phyloP scores from a whole-genome alignment of 2,113 vertebrate genomes.

The Ptilorrhoa leucosticta region DNA sequence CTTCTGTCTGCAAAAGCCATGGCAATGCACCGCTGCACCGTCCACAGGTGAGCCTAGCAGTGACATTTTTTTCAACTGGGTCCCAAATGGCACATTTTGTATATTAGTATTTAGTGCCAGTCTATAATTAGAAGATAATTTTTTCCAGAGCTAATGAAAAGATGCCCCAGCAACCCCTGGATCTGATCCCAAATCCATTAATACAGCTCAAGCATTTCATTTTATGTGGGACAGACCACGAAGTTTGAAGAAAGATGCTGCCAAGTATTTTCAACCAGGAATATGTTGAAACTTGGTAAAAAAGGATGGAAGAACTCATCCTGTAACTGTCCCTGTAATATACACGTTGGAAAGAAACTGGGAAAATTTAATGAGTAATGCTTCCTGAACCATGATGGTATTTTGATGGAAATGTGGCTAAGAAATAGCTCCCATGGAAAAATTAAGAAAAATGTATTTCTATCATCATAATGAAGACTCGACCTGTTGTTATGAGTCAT shows the following conservation, averaged over 20 bases:
- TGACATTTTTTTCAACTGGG: background rate
- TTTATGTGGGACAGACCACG: conserved; percentile 18
- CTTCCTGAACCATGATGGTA: background rate
- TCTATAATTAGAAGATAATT: conserved; percentile 52
- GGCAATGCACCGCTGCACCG: background rate
- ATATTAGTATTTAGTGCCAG: conserved; percentile 8
- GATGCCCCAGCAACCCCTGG: conserved; percentile 54
- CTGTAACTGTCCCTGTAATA: background rate
- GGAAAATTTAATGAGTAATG: conserved; percentile 31
- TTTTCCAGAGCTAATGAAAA: conserved; percentile 56
- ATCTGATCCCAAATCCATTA: conserved; percentile 33
- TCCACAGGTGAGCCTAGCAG: background rate
- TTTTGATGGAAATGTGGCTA: background rate
- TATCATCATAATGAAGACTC: background rate
- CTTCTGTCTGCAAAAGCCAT: background rate
- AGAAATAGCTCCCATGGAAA: background rate
- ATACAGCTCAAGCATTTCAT: background rate
- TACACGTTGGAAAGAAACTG: background rate
- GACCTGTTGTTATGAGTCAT: background rate
- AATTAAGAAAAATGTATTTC: background rate
- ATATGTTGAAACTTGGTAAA: background rate
- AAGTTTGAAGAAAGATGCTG: background rate
- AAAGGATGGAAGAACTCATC: background rate
- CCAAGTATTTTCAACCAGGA: background rate
- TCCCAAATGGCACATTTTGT: conserved; percentile 24